These are phyloP conservation scores for Balearica regulorum DNA, from an alignment of 2,797 vertebrate genomes.

Conservation along the genomic window DNA sequence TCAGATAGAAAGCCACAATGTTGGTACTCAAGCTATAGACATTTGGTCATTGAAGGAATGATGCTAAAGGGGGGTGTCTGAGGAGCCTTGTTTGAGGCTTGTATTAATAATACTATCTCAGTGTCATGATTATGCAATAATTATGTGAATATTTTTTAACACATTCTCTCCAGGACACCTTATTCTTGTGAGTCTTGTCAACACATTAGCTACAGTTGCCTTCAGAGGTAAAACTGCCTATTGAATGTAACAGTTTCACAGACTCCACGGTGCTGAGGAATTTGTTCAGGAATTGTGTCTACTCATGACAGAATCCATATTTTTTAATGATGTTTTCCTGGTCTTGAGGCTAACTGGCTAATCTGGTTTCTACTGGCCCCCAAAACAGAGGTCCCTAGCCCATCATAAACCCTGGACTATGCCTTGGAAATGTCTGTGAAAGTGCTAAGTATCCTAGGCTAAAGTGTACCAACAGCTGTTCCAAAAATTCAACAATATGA, in stretches of 20 bases:
- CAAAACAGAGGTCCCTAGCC: not conserved
- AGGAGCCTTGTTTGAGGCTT: not conserved
- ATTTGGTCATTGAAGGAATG: not conserved
- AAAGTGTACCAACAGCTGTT: not conserved
- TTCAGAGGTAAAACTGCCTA: not conserved
- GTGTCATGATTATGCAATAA: not conserved
- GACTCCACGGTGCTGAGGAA: not conserved
- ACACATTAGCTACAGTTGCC: not conserved
- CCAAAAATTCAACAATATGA: not conserved
- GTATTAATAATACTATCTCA: not conserved
- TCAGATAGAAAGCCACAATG: not conserved
- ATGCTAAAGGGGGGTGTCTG: not conserved
- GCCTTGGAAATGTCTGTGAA: not conserved
- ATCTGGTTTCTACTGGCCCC: not conserved
- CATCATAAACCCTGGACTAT: not conserved
- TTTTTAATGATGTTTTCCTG: not conserved
- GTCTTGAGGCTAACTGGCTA: not conserved
- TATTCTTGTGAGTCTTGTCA: not conserved
- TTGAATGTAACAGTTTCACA: not conserved
- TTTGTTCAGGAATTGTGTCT: not conserved
- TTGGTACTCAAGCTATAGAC: not conserved
- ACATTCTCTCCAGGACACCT: not conserved
- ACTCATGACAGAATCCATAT: not conserved
- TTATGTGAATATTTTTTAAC: not conserved
- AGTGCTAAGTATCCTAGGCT: not conserved